Conservation (phyloP, 2,888 invertebrate genomes). For the Apamea crenata region DNA sequence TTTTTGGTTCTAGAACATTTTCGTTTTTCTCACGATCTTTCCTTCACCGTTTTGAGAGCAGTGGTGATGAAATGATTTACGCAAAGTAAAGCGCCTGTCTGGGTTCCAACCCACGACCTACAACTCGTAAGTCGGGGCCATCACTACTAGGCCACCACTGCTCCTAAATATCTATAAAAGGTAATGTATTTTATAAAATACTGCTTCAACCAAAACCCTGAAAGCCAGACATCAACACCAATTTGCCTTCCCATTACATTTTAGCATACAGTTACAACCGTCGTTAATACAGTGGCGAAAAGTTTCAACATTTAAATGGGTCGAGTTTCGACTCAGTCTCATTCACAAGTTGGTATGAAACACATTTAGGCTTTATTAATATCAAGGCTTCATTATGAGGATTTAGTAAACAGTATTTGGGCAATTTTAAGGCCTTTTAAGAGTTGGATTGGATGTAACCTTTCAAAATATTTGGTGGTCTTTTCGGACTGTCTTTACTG, state of each 20-base stretch:
- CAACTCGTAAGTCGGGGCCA: neutral
- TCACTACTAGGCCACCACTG: neutral
- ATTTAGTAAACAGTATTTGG: constrained; percentile 14
- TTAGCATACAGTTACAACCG: constrained; percentile 34
- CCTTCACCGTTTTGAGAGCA: neutral
- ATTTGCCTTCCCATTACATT: constrained; percentile 50
- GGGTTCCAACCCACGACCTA: neutral
- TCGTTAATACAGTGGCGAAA: constrained; percentile 43
- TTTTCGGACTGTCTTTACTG: neutral
- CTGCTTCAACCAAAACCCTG: constrained; percentile 11
- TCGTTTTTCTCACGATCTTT: neutral
- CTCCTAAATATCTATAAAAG: neutral
- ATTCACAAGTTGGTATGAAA: constrained; percentile 59
- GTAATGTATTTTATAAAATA: neutral
- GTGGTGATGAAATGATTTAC: neutral
- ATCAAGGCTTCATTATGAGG: constrained; percentile 45
- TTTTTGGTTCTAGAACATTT: neutral
- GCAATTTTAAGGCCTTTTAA: neutral
- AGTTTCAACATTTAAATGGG: constrained; percentile 58
- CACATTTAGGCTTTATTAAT: constrained; percentile 60
- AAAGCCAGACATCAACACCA: constrained; percentile 34
- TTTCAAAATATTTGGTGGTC: neutral
- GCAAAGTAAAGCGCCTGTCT: neutral
- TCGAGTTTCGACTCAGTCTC: constrained; percentile 42
- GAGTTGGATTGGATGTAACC: neutral